Percentiles rank a stretch among this genome's conserved stretches.
Evolutionary conservation across 1,140 invertebrate species (phyloP).

Genomic region (Sarcophaga peregrina): DNA sequence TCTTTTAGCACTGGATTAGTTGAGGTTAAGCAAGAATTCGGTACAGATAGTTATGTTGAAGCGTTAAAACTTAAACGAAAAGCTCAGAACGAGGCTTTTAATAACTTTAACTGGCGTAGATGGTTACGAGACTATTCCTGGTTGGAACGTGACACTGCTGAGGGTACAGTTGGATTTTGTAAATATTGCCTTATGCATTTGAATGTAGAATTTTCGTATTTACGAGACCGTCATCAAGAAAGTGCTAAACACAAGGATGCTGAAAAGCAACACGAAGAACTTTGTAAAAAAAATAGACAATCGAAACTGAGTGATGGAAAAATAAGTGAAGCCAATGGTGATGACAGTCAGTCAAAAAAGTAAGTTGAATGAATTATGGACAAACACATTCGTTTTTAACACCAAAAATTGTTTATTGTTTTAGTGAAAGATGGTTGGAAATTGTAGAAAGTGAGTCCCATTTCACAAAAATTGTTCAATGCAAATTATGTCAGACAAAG

Average conservation of each 20-base stretch:
- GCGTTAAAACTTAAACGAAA: conserved; percentile 54
- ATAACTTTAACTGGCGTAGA: conserved; percentile 57
- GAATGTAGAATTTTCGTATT: conserved; percentile 58
- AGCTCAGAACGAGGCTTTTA: conserved; percentile 50
- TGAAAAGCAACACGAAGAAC: conserved; percentile 32
- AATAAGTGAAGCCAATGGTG: not conserved
- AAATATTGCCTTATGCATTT: conserved; percentile 53
- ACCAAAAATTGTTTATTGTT: not conserved
- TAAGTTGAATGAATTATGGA: not conserved
- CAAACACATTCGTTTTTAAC: not conserved
- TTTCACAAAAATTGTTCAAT: not conserved
- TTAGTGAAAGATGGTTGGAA: not conserved
- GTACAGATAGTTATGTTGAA: conserved; percentile 36
- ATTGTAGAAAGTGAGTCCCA: not conserved
- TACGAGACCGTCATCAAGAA: conserved; percentile 56
- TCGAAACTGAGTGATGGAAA: not conserved
- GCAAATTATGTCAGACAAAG: not conserved
- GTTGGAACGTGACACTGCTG: conserved; percentile 48
- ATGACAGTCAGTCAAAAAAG: not conserved
- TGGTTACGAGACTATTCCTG: conserved; percentile 54
- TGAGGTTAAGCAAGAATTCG: conserved; percentile 57
- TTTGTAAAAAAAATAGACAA: not conserved
- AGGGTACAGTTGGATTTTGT: conserved; percentile 52
- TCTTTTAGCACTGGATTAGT: not conserved
- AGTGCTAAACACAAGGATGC: conserved; percentile 51